These are phyloP conservation scores for Nothoprocta pentlandii DNA, from an alignment of 2,113 vertebrate genomes.

Conservation along the genomic window DNA sequence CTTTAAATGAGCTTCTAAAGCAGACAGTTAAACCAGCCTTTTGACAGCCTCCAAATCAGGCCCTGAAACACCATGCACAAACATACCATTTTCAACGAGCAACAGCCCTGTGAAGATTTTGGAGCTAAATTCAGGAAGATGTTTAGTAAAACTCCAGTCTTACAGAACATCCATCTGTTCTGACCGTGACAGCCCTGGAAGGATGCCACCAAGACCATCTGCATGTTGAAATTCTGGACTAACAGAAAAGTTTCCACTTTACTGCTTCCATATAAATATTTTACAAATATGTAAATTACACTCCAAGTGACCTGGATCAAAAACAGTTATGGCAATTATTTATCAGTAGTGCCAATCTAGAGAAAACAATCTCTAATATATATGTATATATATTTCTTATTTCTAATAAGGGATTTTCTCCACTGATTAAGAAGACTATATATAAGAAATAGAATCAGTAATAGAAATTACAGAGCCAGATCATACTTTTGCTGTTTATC, in stretches of 20 bases:
- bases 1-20: not conserved
- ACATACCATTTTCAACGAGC: not conserved
- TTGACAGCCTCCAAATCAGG: not conserved
- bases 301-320: not conserved
- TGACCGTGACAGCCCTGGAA: not conserved
- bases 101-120: not conserved
- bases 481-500: not conserved
- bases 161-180: not conserved
- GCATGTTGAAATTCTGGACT: not conserved
- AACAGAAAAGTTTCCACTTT: not conserved
- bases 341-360: not conserved
- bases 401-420: not conserved
- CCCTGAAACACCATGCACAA: not conserved
- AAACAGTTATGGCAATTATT: not conserved
- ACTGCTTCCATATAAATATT: not conserved
- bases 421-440: constrained; percentile 5
- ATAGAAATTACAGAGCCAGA: not conserved
- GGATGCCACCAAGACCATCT: not conserved
- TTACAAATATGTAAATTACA: not conserved
- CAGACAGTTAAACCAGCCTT: not conserved
- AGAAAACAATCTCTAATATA: not conserved
- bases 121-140: not conserved
- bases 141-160: not conserved
- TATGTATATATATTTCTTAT: not conserved
- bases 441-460: not conserved